Percentiles rank a stretch among this genome's conserved stretches.
Conservation (phyloP, 2,113 vertebrate genomes). For the Ochotona curzoniae region DNA sequence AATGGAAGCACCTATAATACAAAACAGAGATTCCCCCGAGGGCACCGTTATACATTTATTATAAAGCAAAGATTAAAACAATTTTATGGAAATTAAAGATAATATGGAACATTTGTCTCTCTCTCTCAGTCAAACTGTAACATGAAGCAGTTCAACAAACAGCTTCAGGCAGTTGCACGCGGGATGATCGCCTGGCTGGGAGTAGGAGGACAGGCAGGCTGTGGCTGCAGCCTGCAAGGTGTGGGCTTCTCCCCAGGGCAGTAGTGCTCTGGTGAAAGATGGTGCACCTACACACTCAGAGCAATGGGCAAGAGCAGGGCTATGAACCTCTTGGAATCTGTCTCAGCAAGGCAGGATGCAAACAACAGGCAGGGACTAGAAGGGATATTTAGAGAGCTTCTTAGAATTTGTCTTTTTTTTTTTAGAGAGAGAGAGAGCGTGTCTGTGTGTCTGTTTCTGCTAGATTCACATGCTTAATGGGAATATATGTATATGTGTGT, state of each 20-base stretch:
- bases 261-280: constrained; percentile 58
- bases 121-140: constrained; percentile 84
- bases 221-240: not conserved
- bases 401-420: not conserved
- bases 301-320: constrained; percentile 48
- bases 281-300: constrained; percentile 46
- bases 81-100: constrained; percentile 89
- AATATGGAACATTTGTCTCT: constrained; percentile 87
- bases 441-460: constrained; percentile 15
- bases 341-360: constrained; percentile 33
- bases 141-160: constrained; percentile 79
- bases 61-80: constrained; percentile 88
- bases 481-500: not conserved
- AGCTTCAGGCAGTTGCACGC: constrained; percentile 76
- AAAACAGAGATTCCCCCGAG: constrained; percentile 79
- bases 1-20: constrained; percentile 82
- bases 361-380: not conserved
- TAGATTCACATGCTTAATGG: constrained; percentile 29
- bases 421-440: not conserved
- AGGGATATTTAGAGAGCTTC: not conserved
- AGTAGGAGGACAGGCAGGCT: constrained; percentile 58
- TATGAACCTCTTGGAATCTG: constrained; percentile 42
- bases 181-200: constrained; percentile 70
- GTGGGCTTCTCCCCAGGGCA: constrained; percentile 43
- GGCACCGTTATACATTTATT: constrained; percentile 84